Percentiles rank a stretch among this genome's conserved stretches.
These are phyloP conservation scores for Acromyrmex charruanus DNA, from an alignment of 1,140 invertebrate genomes.

Conservation along the genomic window DNA sequence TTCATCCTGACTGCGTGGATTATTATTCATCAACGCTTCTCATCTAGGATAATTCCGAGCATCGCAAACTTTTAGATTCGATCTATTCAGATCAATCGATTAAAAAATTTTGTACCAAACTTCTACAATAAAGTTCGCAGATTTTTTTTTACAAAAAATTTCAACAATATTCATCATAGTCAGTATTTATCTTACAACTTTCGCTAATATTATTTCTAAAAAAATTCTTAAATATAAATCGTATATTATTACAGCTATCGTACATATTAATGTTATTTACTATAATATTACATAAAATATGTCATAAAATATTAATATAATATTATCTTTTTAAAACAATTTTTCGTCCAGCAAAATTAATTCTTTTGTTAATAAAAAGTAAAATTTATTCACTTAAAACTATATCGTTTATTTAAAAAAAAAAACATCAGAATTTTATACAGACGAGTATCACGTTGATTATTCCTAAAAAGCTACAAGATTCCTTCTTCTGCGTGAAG, in stretches of 20 bases:
- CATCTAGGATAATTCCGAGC: neutral
- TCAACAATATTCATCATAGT: neutral
- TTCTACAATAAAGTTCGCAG: neutral
- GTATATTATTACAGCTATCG: neutral
- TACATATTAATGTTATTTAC: neutral
- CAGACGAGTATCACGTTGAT: neutral
- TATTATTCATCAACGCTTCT: constrained; percentile 31
- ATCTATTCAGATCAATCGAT: neutral
- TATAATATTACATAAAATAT: neutral
- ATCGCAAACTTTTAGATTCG: constrained; percentile 24
- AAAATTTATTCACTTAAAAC: neutral
- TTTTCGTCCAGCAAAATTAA: neutral
- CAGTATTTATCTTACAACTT: neutral
- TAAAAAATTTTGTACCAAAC: constrained; percentile 21
- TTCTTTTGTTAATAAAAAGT: neutral
- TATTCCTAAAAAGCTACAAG: neutral
- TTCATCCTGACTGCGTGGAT: neutral
- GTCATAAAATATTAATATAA: neutral
- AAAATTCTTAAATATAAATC: neutral
- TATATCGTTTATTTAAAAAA: neutral
- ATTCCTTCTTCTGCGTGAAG: constrained; percentile 1
- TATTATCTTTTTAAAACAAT: neutral
- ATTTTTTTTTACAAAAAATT: neutral
- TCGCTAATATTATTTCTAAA: neutral
- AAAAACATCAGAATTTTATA: neutral